A percentile compares a stretch with the other conserved stretches of the same genome.
Evolutionary conservation across 2,113 vertebrate species (phyloP).

Genomic region (Agelaius tricolor): DNA sequence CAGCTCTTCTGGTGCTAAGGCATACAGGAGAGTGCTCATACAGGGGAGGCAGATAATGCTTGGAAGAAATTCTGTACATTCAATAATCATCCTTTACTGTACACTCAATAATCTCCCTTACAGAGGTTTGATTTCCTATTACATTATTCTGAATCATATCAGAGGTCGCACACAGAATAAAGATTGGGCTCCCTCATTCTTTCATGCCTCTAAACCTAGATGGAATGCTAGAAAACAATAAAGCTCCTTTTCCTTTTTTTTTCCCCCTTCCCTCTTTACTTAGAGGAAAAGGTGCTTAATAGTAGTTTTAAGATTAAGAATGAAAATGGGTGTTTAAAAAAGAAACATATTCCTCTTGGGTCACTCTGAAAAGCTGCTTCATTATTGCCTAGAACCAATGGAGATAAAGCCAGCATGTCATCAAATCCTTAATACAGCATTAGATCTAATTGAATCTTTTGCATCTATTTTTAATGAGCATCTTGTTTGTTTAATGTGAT

Average conservation of each 20-base stretch:
- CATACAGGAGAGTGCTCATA: background rate
- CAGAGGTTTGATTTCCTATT: constrained; percentile 18
- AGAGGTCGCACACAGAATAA: background rate
- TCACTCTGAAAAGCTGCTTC: constrained; percentile 26
- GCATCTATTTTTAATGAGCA: constrained; percentile 67
- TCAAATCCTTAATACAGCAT: constrained; percentile 15
- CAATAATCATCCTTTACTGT: background rate
- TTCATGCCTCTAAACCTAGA: background rate
- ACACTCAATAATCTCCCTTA: background rate
- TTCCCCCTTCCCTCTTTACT: fast-evolving
- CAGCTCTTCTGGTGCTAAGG: background rate
- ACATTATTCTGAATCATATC: background rate
- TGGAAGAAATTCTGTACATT: background rate
- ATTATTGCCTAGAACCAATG: constrained; percentile 28
- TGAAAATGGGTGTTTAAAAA: constrained; percentile 40
- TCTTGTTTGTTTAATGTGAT: constrained; percentile 62
- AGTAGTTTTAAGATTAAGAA: constrained; percentile 1
- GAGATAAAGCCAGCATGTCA: constrained; percentile 27
- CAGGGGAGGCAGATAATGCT: background rate
- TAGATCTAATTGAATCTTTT: constrained; percentile 55
- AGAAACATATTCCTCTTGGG: constrained; percentile 43
- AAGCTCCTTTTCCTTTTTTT: background rate
- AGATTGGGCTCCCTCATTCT: background rate
- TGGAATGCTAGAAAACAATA: background rate
- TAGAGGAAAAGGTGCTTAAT: constrained; percentile 14